phyloP scores from a whole-genome alignment of 2,113 vertebrate species.

The Myrmophylax atrothorax region DNA sequence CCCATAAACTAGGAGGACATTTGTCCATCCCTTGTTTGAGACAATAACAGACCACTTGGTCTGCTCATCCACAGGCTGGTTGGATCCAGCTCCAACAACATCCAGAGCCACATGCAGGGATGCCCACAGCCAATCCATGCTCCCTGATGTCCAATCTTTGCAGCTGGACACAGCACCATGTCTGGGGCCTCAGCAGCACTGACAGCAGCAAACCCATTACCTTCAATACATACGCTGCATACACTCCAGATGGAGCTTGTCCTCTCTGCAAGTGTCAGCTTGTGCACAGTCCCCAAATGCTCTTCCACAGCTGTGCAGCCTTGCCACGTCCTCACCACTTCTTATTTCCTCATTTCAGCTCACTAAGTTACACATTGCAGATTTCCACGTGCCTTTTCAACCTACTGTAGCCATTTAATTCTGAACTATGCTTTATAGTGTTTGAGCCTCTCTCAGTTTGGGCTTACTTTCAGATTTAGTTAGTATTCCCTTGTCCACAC shows the following conservation, averaged over 20 bases:
- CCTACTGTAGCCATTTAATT: background rate
- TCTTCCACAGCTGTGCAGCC: background rate
- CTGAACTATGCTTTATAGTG: background rate
- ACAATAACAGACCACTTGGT: background rate
- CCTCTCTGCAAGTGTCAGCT: background rate
- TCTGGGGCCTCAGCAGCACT: background rate
- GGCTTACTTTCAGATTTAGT: slow-evolving; percentile 21
- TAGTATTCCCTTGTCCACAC: slow-evolving; percentile 26
- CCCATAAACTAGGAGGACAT: background rate
- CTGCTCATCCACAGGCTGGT: background rate
- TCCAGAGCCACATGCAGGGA: background rate
- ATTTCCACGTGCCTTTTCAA: background rate
- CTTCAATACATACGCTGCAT: background rate
- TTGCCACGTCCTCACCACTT: background rate
- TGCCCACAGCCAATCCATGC: fast-evolving
- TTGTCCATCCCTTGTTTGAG: background rate
- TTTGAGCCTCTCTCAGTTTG: background rate
- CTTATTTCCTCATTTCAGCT: slow-evolving; percentile 13
- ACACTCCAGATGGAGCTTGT: background rate
- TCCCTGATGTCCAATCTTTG: background rate
- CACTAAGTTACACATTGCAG: background rate
- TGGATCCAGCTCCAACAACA: background rate
- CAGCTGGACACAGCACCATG: background rate
- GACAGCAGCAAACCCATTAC: background rate
- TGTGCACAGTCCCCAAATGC: background rate